Conservation (phyloP, 2,113 vertebrate species). For the Sinocyclocheilus maitianheensis region DNA sequence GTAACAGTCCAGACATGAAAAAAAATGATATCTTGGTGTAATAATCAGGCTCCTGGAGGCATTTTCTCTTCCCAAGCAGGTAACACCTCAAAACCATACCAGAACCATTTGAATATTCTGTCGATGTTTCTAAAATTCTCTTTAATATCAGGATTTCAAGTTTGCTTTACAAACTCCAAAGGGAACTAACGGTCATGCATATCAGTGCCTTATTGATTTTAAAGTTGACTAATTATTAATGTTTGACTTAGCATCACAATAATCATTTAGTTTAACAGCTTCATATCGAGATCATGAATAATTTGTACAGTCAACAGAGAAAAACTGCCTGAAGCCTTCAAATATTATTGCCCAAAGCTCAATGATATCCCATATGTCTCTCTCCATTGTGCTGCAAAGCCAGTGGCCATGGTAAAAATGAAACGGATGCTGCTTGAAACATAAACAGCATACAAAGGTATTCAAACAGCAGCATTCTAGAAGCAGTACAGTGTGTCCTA, state of each 20-base stretch:
- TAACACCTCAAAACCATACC: background rate
- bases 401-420: slow-evolving; percentile 18
- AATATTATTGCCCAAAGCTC: slow-evolving; percentile 35
- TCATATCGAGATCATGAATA: background rate
- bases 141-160: background rate
- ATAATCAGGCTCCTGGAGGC: too few species aligned
- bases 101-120: background rate
- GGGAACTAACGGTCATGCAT: background rate
- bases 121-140: background rate
- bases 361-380: slow-evolving; percentile 25
- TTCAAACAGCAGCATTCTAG: slow-evolving; percentile 28
- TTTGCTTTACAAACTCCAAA: background rate
- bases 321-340: background rate
- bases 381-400: slow-evolving; percentile 35
- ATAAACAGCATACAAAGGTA: slow-evolving; percentile 35
- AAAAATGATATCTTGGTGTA: background rate
- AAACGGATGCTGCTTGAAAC: background rate
- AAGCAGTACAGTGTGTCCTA: slow-evolving; percentile 44
- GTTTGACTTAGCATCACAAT: background rate
- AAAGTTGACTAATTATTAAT: background rate
- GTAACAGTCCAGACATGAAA: background rate
- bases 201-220: background rate
- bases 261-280: background rate
- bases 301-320: background rate
- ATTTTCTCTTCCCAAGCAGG: background rate